These are phyloP conservation scores for Laspeyria flexula DNA, from an alignment of 2,888 invertebrate genomes.

Conservation along the genomic window DNA sequence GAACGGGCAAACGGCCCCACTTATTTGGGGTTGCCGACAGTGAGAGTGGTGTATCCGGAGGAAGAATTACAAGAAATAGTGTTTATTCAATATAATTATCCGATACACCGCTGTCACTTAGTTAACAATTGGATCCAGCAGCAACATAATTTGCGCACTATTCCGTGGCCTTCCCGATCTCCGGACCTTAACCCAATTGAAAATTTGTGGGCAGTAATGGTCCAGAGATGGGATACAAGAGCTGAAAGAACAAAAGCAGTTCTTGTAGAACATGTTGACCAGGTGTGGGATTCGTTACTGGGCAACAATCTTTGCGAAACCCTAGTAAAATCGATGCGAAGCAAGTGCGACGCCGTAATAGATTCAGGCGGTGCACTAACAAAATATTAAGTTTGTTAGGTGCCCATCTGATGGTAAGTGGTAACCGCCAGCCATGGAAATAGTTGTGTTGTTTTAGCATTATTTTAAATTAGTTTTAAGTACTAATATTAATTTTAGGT, in stretches of 20 bases:
- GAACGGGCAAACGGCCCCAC: background rate
- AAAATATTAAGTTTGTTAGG: too few species aligned
- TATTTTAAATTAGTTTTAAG: too few species aligned
- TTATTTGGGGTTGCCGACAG: conserved; percentile 8
- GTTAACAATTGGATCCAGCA: background rate
- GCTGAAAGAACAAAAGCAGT: background rate
- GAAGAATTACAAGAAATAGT: conserved; percentile 11
- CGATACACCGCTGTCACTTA: conserved; percentile 8
- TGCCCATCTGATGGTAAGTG: too few species aligned
- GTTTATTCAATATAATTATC: conserved; percentile 25
- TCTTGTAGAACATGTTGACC: background rate
- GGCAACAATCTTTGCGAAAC: background rate
- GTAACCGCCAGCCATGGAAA: too few species aligned
- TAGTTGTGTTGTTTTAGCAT: too few species aligned
- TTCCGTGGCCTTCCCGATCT: conserved; percentile 2
- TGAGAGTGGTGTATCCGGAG: conserved; percentile 19
- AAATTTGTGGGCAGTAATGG: conserved; percentile 4
- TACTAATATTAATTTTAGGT: too few species aligned
- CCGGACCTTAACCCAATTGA: conserved; percentile 7
- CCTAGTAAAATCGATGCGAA: background rate
- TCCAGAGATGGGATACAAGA: conserved; percentile 3
- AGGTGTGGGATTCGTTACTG: background rate
- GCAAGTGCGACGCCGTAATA: background rate
- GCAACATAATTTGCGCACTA: background rate
- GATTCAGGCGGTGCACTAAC: background rate